These are phyloP conservation scores for Tokudaia tokunoshimensis DNA, from an alignment of 2,797 vertebrate genomes.

Conservation along the genomic window DNA sequence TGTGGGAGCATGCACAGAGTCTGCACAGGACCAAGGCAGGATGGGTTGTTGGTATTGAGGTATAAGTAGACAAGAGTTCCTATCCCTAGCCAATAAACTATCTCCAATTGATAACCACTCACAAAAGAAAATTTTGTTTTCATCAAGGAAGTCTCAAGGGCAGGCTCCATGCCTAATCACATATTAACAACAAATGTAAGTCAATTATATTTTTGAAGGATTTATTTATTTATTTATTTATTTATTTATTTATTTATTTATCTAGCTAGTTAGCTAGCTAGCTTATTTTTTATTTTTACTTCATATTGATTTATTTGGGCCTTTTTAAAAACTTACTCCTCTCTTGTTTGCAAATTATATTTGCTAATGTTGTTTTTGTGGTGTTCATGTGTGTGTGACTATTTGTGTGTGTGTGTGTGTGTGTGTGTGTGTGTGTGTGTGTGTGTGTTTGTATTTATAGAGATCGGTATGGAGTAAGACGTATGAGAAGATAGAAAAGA, in stretches of 20 bases:
- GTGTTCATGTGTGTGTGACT: not conserved
- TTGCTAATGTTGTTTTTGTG: not conserved
- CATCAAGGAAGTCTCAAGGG: not conserved
- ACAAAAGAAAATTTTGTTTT: not conserved
- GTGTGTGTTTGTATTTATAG: not conserved
- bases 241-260: not conserved
- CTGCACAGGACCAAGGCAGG: not conserved
- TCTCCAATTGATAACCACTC: not conserved
- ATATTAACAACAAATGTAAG: not conserved
- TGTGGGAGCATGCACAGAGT: not conserved
- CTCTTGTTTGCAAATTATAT: not conserved
- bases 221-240: not conserved
- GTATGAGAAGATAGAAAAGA: not conserved
- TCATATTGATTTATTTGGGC: not conserved
- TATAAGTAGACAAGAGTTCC: no score
- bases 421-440: not conserved
- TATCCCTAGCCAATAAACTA: not conserved
- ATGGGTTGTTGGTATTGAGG: not conserved
- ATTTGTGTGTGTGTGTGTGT: not conserved
- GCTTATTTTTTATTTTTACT: not conserved
- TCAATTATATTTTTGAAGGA: not conserved
- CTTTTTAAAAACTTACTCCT: rapidly evolving
- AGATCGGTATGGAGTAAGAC: not conserved
- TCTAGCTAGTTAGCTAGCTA: no score
- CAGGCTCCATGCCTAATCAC: not conserved